Percentiles rank a stretch among this genome's conserved stretches.
These are phyloP conservation scores for Sthenelais limicola DNA, from an alignment of 2,888 invertebrate species.

Conservation along the genomic window DNA sequence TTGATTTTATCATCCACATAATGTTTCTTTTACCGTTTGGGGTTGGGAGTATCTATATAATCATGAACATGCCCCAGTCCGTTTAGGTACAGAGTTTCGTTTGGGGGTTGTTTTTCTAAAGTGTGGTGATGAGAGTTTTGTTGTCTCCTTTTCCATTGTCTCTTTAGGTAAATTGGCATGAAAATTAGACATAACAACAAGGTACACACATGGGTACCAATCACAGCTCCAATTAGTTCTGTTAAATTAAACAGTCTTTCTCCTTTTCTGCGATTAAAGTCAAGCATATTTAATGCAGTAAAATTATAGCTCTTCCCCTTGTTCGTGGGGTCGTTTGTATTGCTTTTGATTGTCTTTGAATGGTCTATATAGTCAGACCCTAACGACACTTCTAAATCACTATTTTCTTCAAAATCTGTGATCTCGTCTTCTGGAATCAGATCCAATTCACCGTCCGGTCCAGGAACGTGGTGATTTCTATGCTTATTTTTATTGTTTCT, in stretches of 20 bases:
- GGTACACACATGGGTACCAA: constrained; percentile 69
- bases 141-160: constrained; percentile 43
- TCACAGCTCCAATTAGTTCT: constrained; percentile 69
- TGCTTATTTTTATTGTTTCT: too few relatives aligned
- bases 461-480: too few relatives aligned
- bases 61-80: constrained; percentile 27
- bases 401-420: too few relatives aligned
- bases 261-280: constrained; percentile 22
- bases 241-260: constrained; percentile 60
- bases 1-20: too few relatives aligned
- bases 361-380: too few relatives aligned
- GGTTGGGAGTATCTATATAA: constrained; percentile 41
- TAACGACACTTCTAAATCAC: too few relatives aligned
- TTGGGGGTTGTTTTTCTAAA: constrained; percentile 40
- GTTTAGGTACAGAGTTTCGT: constrained; percentile 36
- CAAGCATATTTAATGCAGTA: constrained; percentile 41
- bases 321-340: neutral
- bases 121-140: constrained; percentile 39
- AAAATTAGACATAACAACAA: constrained; percentile 64
- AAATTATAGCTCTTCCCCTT: constrained; percentile 35
- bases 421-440: too few relatives aligned
- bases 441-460: too few relatives aligned
- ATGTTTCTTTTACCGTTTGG: constrained; percentile 35
- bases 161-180: constrained; percentile 49
- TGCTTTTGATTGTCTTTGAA: constrained; percentile 36